These are phyloP conservation scores for Thymelicus acteon DNA, from an alignment of 2,888 invertebrate species.

Conservation along the genomic window DNA sequence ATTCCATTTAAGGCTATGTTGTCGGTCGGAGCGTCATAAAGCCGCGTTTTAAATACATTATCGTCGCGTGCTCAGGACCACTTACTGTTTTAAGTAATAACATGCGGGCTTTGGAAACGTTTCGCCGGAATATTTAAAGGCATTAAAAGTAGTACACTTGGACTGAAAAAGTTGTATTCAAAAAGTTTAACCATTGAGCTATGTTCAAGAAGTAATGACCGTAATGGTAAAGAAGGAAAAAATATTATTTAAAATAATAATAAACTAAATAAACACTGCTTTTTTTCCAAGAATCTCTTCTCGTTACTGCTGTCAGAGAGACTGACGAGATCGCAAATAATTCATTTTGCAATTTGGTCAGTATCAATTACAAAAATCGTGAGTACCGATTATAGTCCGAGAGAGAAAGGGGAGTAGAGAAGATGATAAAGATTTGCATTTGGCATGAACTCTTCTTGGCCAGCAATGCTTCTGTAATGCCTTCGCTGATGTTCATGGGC, in stretches of 20 bases:
- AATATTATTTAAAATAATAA: not conserved
- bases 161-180: not conserved
- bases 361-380: no score
- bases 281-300: no score
- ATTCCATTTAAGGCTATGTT: not conserved
- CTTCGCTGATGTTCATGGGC: no score
- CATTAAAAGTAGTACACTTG: slow-evolving; percentile 23
- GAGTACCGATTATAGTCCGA: no score
- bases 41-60: slow-evolving; percentile 32
- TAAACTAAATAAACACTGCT: no score
- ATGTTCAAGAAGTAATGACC: not conserved
- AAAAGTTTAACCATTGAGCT: not conserved
- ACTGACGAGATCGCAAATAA: no score
- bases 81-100: slow-evolving; percentile 36
- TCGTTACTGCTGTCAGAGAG: no score
- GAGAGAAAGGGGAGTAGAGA: no score
- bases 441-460: no score
- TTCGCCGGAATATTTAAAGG: slow-evolving; percentile 26
- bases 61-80: slow-evolving; percentile 34
- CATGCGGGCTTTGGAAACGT: slow-evolving; percentile 30
- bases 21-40: slow-evolving; percentile 4
- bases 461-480: no score
- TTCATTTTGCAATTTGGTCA: no score
- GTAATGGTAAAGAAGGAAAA: not conserved
- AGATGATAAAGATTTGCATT: no score